These are phyloP conservation scores for Carcina quercana DNA, from an alignment of 2,888 invertebrate species.

Conservation along the genomic window DNA sequence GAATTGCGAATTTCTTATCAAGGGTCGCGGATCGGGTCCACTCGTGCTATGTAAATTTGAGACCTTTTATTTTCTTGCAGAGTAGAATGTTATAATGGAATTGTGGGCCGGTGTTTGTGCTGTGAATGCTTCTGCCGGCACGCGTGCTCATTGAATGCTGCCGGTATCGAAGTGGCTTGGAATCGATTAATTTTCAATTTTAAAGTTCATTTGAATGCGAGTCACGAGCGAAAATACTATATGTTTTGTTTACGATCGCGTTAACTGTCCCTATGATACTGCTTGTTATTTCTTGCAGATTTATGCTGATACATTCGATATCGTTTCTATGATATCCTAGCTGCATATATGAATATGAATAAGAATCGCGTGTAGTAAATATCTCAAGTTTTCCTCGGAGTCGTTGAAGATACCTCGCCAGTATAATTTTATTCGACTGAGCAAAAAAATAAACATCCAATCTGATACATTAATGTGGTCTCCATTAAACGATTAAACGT, in stretches of 20 bases:
- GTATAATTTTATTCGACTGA: constrained; percentile 9
- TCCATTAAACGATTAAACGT: constrained; percentile 64
- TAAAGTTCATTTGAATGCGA: constrained; percentile 37
- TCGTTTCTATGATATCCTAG: constrained; percentile 19
- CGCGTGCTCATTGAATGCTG: constrained; percentile 38
- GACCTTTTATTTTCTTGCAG: constrained; percentile 52
- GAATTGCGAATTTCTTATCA: constrained; percentile 31
- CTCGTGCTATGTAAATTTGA: constrained; percentile 56
- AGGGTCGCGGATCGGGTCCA: constrained; percentile 32
- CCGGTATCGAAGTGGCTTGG: constrained; percentile 22
- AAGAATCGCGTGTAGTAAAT: constrained; percentile 8
- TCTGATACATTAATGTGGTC: constrained; percentile 61
- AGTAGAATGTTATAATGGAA: constrained; percentile 47
- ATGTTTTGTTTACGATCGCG: constrained; percentile 30
- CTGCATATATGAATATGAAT: constrained; percentile 22
- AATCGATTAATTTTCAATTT: constrained; percentile 46
- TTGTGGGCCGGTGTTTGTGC: constrained; percentile 39
- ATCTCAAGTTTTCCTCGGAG: constrained; percentile 4
- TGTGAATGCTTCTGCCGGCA: constrained; percentile 38
- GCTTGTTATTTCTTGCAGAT: constrained; percentile 24
- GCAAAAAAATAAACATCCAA: constrained; percentile 44
- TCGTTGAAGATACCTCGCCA: constrained; percentile 13
- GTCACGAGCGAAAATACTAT: constrained; percentile 27
- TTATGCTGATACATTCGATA: constrained; percentile 23
- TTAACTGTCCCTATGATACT: constrained; percentile 27